A percentile compares a stretch with the other conserved stretches of the same genome.
Conservation (phyloP, 2,113 vertebrate species). For the Myrmecobius fasciatus region DNA sequence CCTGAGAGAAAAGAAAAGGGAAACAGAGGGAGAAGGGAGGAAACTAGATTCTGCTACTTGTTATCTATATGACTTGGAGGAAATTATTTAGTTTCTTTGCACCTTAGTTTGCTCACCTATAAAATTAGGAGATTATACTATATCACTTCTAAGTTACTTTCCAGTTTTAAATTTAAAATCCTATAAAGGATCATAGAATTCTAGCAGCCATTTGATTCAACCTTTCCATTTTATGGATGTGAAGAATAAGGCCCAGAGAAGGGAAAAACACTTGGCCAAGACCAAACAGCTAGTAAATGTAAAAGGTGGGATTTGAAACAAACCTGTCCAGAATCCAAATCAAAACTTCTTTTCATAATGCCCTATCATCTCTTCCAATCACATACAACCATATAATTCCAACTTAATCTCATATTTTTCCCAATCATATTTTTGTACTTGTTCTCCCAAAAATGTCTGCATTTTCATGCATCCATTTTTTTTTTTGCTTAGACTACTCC, state of each 20-base stretch:
- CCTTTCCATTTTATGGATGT: not conserved
- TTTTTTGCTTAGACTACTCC: not conserved
- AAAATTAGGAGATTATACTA: not conserved
- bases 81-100: not conserved
- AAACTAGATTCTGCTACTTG: too few species aligned
- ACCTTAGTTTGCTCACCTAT: not conserved
- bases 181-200: not conserved
- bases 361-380: not conserved
- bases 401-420: not conserved
- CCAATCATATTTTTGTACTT: not conserved
- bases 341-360: not conserved
- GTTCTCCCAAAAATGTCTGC: not conserved
- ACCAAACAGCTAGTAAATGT: not conserved
- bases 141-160: not conserved
- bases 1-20: too few species aligned
- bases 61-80: too few species aligned
- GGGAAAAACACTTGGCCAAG: not conserved
- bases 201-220: not conserved
- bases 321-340: not conserved
- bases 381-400: not conserved
- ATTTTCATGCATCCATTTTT: not conserved
- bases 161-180: not conserved
- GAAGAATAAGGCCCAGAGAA: not conserved
- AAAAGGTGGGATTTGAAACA: not conserved
- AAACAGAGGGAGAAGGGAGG: too few species aligned